These are phyloP conservation scores for Epizoanthus rinbou DNA, from an alignment of 92 coral and sea anemone genomes.

Conservation along the genomic window DNA sequence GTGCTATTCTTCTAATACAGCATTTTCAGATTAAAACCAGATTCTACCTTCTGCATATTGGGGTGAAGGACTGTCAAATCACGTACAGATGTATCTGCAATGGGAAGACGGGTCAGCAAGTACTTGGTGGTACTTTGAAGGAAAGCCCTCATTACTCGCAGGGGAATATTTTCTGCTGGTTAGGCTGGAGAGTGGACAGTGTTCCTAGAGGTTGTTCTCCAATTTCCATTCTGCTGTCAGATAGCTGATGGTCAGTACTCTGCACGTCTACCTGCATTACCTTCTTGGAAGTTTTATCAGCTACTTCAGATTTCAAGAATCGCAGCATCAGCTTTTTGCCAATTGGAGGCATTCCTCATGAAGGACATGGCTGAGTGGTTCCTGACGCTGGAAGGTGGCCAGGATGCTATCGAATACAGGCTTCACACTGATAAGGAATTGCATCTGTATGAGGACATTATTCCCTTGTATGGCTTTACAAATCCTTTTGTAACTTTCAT, in stretches of 20 bases:
- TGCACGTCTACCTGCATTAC: constrained; percentile 41
- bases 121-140: constrained; percentile 49
- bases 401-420: constrained; percentile 42
- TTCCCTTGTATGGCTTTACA: constrained; percentile 43
- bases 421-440: constrained; percentile 45
- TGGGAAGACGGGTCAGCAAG: constrained; percentile 52
- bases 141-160: constrained; percentile 49
- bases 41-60: constrained; percentile 39
- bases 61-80: constrained; percentile 51
- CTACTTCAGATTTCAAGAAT: constrained; percentile 39
- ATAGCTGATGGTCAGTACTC: constrained; percentile 30
- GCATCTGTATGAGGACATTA: constrained; percentile 38
- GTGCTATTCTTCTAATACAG: constrained; percentile 45
- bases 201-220: constrained; percentile 36
- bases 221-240: constrained; percentile 50
- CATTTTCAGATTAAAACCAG: constrained; percentile 37
- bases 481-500: constrained; percentile 40
- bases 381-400: constrained; percentile 39
- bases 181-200: constrained; percentile 38
- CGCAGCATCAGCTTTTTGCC: constrained; percentile 33
- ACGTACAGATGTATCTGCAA: constrained; percentile 44
- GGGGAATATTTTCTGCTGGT: constrained; percentile 48
- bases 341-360: constrained; percentile 47
- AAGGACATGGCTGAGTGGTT: constrained; percentile 41
- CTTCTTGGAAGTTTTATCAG: constrained; percentile 23